Percentiles rank a stretch among this genome's conserved stretches.
These are phyloP conservation scores for Conchocele bisecta DNA, from an alignment of 2,888 invertebrate species.

Conservation along the genomic window DNA sequence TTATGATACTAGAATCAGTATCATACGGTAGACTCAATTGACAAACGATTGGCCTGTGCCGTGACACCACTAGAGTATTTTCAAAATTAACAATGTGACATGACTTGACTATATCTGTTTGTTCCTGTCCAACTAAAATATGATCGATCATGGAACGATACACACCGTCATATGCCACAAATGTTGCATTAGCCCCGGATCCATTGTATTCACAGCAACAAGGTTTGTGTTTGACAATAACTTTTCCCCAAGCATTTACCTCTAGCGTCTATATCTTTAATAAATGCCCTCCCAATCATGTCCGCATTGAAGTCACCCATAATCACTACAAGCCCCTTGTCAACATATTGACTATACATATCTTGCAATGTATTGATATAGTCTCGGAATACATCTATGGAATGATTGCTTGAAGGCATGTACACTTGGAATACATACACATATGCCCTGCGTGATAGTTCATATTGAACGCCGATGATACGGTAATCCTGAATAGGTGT, in stretches of 20 bases:
- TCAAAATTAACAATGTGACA: background rate
- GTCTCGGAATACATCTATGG: background rate
- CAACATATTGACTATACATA: background rate
- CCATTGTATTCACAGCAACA: background rate
- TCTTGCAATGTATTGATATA: background rate
- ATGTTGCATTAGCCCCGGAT: background rate
- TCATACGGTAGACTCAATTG: background rate
- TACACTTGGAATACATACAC: slow-evolving; percentile 1
- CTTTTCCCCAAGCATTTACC: no score
- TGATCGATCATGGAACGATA: background rate
- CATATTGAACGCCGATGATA: background rate
- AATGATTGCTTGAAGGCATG: background rate
- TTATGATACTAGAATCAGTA: no score
- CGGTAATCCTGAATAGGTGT: background rate
- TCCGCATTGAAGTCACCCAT: slow-evolving; percentile 1
- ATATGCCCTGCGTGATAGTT: background rate
- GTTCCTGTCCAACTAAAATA: background rate
- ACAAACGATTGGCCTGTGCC: background rate
- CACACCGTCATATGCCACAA: background rate
- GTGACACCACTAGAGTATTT: background rate
- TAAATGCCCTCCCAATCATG: background rate
- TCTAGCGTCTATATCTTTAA: no score
- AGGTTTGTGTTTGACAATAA: background rate
- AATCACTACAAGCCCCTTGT: background rate
- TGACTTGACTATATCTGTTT: background rate